Base-by-base conservation (phyloP, 2,888 invertebrate genomes). In the Plebejus anna region DNA sequence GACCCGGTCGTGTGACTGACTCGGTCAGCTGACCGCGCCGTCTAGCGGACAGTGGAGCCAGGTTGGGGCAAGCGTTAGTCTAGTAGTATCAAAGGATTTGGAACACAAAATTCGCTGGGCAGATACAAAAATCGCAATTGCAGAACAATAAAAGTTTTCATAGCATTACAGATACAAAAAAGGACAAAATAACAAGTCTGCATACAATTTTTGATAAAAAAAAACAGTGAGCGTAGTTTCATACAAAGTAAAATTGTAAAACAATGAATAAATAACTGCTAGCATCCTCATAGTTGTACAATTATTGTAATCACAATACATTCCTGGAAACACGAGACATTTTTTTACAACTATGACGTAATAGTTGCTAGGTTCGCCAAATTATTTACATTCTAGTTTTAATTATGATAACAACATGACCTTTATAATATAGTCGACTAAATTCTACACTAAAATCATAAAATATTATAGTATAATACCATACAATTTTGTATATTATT, bases 1-100 rank as follows among this genome's bases (percentile, higher is more conserved):
- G 70, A 70, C 70, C 71, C 76, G 55, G 76, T 76, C 76, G 73
- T 75, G 51, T 42, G 66, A 66, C 66, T 66, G 66, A 70, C 70
- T 55, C 76, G 55, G 76, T 76, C 76, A 75, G 76, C 71, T 51
- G 73, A 73, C 47, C 22, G 47, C 51, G 32, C 28, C 72, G 32
- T 51, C 47, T 28, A 61, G 61, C 13, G 66, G 66, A 22, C 61
- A 61, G 28, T 9, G 28, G 7, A 66, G 61, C 28, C 32, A 28
- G 61, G 4, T 13, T 55, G 55, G 55, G 55, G 32, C 32, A 13
- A 66, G 11, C 5, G 32, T 66, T 36, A 66, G 16, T 66, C 66
- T 28, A 28, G 59, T 59, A 28, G 61, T 22, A 28, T 36, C 13
- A 66, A 36, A 66, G 66, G 13, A 66, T 66, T 5, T 16, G 66